Evolutionary conservation across 2,113 vertebrate genomes (phyloP).

Genomic region (Hydrochoerus hydrochaeris): DNA sequence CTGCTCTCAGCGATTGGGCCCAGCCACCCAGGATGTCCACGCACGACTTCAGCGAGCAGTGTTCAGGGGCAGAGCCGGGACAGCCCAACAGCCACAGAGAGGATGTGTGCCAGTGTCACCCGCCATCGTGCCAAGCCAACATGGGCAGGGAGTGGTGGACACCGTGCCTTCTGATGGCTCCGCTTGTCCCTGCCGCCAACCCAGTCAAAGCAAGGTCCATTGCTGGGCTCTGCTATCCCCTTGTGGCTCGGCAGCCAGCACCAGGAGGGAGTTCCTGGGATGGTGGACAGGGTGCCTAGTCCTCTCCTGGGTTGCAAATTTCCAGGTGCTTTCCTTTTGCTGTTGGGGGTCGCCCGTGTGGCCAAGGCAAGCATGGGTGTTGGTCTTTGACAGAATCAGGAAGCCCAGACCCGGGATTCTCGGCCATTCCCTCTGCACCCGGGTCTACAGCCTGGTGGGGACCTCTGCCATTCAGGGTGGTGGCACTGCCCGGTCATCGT

Average conservation of each 20-base stretch:
- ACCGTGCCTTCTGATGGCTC: not conserved
- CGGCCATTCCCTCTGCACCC: not conserved
- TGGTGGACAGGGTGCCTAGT: not conserved
- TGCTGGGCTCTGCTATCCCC: not conserved
- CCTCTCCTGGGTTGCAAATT: not conserved
- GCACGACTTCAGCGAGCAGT: not conserved
- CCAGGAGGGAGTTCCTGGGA: not conserved
- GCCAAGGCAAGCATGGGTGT: not conserved
- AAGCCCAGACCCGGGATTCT: not conserved
- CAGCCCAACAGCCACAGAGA: not conserved
- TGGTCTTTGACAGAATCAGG: not conserved
- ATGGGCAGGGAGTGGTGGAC: not conserved
- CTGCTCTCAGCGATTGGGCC: not conserved
- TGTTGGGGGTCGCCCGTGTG: not conserved
- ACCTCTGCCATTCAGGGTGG: not conserved
- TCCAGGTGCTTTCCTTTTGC: not conserved
- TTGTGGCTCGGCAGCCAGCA: not conserved
- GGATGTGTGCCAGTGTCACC: not conserved
- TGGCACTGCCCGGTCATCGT: fast-evolving
- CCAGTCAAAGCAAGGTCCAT: not conserved
- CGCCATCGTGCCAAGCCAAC: not conserved
- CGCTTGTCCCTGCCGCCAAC: not conserved
- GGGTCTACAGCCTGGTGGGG: not conserved
- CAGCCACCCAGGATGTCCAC: not conserved
- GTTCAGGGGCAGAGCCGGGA: not conserved